phyloP scores from a whole-genome alignment of 2,113 vertebrate genomes.

The Labrus mixtus region DNA sequence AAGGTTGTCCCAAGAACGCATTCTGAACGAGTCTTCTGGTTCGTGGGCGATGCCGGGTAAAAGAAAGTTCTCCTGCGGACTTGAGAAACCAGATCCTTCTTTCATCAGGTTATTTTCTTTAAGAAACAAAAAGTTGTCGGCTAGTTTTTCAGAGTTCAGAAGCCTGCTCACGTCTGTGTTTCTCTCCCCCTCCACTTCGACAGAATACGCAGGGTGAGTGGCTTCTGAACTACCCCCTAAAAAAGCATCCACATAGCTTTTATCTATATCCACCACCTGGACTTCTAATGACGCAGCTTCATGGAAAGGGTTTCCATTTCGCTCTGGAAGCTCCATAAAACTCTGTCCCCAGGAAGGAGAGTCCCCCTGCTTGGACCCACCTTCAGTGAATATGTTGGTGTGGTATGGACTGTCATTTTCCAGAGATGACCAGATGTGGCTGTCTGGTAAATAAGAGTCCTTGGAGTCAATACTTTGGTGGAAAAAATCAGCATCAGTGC shows the following conservation, averaged over 20 bases:
- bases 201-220: constrained; percentile 58
- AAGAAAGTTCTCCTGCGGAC: constrained; percentile 72
- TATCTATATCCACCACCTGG: constrained; percentile 36
- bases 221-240: constrained; percentile 78
- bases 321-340: constrained; percentile 86
- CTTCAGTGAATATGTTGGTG: constrained; percentile 86
- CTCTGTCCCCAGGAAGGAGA: constrained; percentile 76
- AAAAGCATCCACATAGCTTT: constrained; percentile 68
- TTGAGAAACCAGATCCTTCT: constrained; percentile 74
- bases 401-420: constrained; percentile 90
- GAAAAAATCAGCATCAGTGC: constrained; percentile 91
- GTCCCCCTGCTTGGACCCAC: constrained; percentile 80
- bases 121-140: constrained; percentile 92
- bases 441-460: constrained; percentile 85
- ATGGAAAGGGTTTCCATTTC: constrained; percentile 77
- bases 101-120: constrained; percentile 89
- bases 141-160: constrained; percentile 85
- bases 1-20: constrained; percentile 80
- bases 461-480: constrained; percentile 87
- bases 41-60: constrained; percentile 67
- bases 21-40: constrained; percentile 75
- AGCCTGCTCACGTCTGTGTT: constrained; percentile 64
- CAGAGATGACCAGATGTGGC: constrained; percentile 81
- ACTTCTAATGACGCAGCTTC: constrained; percentile 48
- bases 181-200: constrained; percentile 53